Conservation (phyloP, 2,113 vertebrate genomes). For the Malurus cyaneus region DNA sequence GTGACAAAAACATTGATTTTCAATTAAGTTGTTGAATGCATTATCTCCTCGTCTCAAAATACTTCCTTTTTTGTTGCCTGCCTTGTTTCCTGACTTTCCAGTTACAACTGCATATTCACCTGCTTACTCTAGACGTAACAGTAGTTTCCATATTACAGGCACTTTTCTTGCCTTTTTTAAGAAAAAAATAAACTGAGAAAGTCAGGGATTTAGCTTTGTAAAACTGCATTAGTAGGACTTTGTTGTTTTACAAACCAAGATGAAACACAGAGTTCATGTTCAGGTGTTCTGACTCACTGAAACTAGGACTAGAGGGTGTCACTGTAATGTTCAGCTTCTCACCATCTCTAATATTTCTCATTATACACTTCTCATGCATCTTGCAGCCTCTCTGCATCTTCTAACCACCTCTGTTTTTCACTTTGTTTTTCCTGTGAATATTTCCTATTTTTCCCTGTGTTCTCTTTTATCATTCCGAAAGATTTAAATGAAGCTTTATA, state of each 20-base stretch:
- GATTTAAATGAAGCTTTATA: not conserved
- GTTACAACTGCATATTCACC: not conserved
- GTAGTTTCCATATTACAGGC: not conserved
- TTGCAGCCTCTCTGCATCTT: not conserved
- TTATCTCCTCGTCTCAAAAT: not conserved
- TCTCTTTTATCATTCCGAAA: not conserved
- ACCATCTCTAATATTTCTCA: not conserved
- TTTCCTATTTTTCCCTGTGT: not conserved
- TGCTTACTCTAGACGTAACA: not conserved
- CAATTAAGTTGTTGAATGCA: not conserved
- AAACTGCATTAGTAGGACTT: not conserved
- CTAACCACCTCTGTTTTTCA: not conserved
- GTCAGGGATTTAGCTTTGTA: not conserved
- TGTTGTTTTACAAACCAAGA: not conserved
- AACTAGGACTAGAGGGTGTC: not conserved
- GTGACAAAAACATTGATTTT: not conserved
- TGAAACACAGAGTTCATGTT: not conserved
- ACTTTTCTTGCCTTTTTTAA: too few relatives aligned
- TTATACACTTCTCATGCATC: not conserved
- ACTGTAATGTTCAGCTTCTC: not conserved
- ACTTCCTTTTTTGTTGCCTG: not conserved
- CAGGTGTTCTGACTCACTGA: not conserved
- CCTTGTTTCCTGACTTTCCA: not conserved
- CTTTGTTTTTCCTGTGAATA: not conserved
- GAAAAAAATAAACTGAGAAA: not conserved